phyloP scores from a whole-genome alignment of 2,888 invertebrate species.

The Mythimna pallens region DNA sequence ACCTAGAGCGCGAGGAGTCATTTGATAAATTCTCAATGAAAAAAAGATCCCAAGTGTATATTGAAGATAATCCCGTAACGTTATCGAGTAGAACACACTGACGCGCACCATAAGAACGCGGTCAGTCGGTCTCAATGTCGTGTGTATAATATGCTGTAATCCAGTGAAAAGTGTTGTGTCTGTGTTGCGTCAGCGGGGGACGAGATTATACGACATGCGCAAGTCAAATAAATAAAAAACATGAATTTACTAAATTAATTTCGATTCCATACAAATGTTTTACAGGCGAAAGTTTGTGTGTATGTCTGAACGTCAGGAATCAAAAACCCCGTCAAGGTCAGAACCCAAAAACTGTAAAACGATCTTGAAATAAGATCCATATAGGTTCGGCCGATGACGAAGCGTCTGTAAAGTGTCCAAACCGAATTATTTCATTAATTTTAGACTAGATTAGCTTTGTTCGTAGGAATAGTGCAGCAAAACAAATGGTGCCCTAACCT shows the following conservation, averaged over 20 bases:
- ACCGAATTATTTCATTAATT: background rate
- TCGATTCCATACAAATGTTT: too few relatives aligned
- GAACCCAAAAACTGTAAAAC: background rate
- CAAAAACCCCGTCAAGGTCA: background rate
- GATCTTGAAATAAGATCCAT: background rate
- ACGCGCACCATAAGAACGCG: constrained; percentile 68
- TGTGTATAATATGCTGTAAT: constrained; percentile 80
- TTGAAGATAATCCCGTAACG: constrained; percentile 40
- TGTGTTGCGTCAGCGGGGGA: constrained; percentile 76
- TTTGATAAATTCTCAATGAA: too few relatives aligned
- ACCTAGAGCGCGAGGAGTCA: too few relatives aligned
- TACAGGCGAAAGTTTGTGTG: too few relatives aligned
- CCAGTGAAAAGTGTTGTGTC: constrained; percentile 72
- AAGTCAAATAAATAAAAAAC: constrained; percentile 38
- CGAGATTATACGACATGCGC: constrained; percentile 62
- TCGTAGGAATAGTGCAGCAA: background rate
- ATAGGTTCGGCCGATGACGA: background rate
- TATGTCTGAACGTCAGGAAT: too few relatives aligned
- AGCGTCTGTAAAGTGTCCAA: background rate
- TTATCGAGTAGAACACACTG: constrained; percentile 16
- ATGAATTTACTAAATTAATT: background rate
- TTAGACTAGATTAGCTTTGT: background rate
- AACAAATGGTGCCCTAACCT: background rate
- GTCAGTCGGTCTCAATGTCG: constrained; percentile 85
- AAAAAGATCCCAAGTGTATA: background rate